These are phyloP conservation scores for Saxicola maurus DNA, from an alignment of 2,797 vertebrate species.

Conservation along the genomic window DNA sequence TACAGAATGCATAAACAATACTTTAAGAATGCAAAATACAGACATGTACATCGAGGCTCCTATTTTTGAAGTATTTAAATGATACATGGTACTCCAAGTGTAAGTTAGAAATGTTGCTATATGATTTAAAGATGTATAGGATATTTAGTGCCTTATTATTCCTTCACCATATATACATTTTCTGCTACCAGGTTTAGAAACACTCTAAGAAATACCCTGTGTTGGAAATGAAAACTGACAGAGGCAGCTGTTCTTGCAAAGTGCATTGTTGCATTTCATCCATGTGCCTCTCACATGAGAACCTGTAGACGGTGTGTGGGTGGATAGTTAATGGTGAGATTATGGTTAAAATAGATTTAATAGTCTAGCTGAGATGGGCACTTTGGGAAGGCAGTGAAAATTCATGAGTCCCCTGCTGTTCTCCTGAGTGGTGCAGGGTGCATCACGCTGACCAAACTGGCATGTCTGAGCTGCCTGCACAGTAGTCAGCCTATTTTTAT, in stretches of 20 bases:
- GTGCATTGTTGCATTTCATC: background rate
- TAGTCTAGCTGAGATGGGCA: background rate
- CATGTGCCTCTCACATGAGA: background rate
- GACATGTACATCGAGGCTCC: background rate
- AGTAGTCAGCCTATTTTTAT: background rate
- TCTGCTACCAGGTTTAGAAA: background rate
- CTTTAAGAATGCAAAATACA: background rate
- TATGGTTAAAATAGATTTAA: background rate
- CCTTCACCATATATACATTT: background rate
- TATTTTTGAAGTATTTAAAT: background rate
- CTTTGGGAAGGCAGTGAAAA: background rate
- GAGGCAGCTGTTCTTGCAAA: background rate
- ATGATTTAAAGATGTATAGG: background rate
- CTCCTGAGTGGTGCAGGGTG: background rate
- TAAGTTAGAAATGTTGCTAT: background rate
- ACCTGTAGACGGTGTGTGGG: background rate
- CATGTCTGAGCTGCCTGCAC: background rate
- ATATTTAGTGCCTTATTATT: background rate
- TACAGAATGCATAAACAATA: background rate
- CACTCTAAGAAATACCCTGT: background rate
- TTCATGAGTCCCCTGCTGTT: background rate
- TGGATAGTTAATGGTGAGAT: background rate
- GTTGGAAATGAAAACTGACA: background rate
- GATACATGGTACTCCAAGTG: background rate
- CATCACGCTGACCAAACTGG: background rate